These are phyloP conservation scores for Yoshiicerus persimilis DNA, from an alignment of 1,140 invertebrate species.

Conservation along the genomic window DNA sequence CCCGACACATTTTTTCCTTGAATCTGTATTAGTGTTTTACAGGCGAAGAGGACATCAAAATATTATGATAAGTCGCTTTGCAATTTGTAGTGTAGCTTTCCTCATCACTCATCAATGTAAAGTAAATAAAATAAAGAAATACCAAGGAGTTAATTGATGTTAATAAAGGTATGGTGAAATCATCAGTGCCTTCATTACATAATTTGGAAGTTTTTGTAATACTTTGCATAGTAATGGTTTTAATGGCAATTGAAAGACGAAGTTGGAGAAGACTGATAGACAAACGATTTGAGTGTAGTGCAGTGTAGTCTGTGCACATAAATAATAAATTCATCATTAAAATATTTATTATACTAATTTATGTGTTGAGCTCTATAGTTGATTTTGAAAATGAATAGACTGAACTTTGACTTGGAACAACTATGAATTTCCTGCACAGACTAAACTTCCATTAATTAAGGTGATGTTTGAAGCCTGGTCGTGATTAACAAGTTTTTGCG, in stretches of 20 bases:
- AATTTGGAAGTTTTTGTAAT: background rate
- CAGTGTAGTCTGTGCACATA: background rate
- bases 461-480: background rate
- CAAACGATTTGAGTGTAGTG: background rate
- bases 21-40: too few species aligned
- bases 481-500: conserved; percentile 14
- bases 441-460: conserved; percentile 15
- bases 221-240: background rate
- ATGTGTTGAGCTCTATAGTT: background rate
- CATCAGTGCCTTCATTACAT: too few species aligned
- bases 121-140: too few species aligned
- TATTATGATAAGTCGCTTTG: too few species aligned
- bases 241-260: background rate
- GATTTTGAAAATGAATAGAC: background rate
- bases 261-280: background rate
- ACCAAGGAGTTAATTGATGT: too few species aligned
- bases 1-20: too few species aligned
- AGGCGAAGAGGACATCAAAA: too few species aligned
- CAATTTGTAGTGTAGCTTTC: too few species aligned
- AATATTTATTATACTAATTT: conserved; percentile 22
- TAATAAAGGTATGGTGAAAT: too few species aligned
- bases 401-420: background rate
- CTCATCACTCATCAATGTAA: too few species aligned
- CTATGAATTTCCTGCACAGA: background rate
- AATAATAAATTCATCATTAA: background rate